Evolutionary conservation across 2,113 vertebrate genomes (phyloP).

Genomic region (Delphinus delphis): DNA sequence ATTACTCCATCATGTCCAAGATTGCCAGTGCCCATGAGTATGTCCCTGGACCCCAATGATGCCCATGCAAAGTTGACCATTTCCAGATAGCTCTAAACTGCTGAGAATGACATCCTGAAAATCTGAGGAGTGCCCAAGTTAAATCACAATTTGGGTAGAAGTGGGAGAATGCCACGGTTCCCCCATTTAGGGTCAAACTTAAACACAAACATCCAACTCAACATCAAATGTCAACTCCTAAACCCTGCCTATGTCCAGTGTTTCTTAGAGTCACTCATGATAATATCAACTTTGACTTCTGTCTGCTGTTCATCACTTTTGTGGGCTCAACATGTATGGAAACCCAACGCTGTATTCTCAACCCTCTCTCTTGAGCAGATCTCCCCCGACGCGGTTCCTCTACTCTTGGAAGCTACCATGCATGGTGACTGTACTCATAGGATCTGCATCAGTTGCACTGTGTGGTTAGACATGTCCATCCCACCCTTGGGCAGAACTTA

Average conservation of each 20-base stretch:
- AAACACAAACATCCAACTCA: not conserved
- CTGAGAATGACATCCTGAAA: not conserved
- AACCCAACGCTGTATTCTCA: not conserved
- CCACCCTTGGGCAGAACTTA: not conserved
- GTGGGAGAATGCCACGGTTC: not conserved
- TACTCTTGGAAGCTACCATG: not conserved
- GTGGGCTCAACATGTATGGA: not conserved
- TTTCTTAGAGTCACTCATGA: not conserved
- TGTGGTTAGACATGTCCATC: not conserved
- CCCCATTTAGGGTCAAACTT: not conserved
- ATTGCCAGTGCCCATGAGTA: not conserved
- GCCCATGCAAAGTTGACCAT: not conserved
- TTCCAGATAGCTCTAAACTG: not conserved
- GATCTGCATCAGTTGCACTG: fast-evolving
- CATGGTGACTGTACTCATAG: not conserved
- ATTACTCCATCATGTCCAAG: not conserved
- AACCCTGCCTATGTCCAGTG: not conserved
- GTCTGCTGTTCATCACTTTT: too few relatives aligned
- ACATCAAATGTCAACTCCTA: not conserved
- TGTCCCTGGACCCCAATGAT: not conserved
- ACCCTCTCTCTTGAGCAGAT: not conserved
- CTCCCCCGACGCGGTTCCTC: not conserved
- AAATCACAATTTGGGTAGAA: not conserved
- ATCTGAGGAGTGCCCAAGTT: not conserved
- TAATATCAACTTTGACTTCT: not conserved